Percentiles rank a stretch among this genome's conserved stretches.
Conservation (phyloP, 2,113 vertebrate species). For the Notothenia rossii region DNA sequence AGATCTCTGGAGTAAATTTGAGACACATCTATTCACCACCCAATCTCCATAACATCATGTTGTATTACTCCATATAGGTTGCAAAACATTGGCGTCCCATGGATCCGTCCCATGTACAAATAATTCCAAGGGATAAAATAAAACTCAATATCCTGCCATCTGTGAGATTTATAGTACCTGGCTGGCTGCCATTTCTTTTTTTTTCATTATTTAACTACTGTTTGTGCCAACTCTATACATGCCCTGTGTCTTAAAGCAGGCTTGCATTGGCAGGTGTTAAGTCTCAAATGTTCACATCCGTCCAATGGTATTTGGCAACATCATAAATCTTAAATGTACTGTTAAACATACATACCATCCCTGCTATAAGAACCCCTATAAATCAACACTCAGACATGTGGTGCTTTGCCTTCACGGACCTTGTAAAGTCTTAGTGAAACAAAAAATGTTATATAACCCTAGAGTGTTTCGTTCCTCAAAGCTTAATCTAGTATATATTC, state of each 20-base stretch:
- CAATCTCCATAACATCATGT: not conserved
- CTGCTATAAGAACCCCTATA: slow-evolving; percentile 26
- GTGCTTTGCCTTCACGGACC: not conserved
- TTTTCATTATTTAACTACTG: slow-evolving; percentile 11
- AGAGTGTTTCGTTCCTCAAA: slow-evolving; percentile 29
- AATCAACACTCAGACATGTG: slow-evolving; percentile 47
- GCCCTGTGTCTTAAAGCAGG: slow-evolving; percentile 22
- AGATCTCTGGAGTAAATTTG: not conserved
- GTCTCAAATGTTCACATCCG: slow-evolving; percentile 60
- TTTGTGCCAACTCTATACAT: slow-evolving; percentile 9
- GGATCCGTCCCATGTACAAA: not conserved
- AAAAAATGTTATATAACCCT: not conserved
- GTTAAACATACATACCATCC: slow-evolving; percentile 53
- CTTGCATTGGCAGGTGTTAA: slow-evolving; percentile 51
- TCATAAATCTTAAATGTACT: slow-evolving; percentile 63
- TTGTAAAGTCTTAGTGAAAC: not conserved
- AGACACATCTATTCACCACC: not conserved
- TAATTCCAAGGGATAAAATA: accelerated
- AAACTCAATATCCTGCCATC: slow-evolving; percentile 12
- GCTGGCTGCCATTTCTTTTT: slow-evolving; percentile 18
- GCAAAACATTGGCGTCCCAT: not conserved
- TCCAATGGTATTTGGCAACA: slow-evolving; percentile 39
- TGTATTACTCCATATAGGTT: not conserved
- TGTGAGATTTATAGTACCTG: not conserved
- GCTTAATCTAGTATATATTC: slow-evolving; percentile 46